Conservation (phyloP, 1,140 invertebrate genomes). For the Cotesia chilonis region DNA sequence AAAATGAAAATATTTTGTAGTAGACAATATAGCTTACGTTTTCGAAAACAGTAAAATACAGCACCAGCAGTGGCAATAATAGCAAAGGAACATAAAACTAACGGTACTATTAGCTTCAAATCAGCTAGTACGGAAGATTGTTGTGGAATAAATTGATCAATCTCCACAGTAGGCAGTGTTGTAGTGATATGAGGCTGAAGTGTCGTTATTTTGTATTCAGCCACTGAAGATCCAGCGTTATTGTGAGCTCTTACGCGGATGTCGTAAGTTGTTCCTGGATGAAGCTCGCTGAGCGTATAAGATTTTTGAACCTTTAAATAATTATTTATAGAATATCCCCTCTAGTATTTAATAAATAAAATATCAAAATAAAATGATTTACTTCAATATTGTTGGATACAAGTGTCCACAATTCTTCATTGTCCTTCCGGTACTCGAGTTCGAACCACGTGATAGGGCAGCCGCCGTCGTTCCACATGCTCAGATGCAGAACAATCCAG, state of each 20-base stretch:
- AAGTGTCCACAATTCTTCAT: slow-evolving; percentile 68
- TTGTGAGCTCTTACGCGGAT: slow-evolving; percentile 89
- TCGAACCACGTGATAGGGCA: slow-evolving; percentile 90
- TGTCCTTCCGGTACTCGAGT: slow-evolving; percentile 77
- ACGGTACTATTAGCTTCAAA: slow-evolving; percentile 61
- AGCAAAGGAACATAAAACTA: slow-evolving; percentile 60
- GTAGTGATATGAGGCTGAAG: slow-evolving; percentile 76
- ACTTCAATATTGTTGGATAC: slow-evolving; percentile 70
- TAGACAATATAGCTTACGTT: slow-evolving; percentile 55
- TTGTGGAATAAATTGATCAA: slow-evolving; percentile 61
- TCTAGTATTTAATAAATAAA: not conserved
- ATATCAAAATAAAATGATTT: slow-evolving; percentile 18
- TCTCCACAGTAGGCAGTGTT: slow-evolving; percentile 59
- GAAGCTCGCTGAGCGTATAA: slow-evolving; percentile 81
- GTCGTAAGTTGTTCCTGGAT: slow-evolving; percentile 86
- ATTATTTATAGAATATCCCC: not conserved
- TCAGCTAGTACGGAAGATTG: slow-evolving; percentile 61
- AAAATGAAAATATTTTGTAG: no score
- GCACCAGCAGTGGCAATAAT: slow-evolving; percentile 61
- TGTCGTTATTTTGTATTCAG: slow-evolving; percentile 88
- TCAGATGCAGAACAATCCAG: slow-evolving; percentile 86
- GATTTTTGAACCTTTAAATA: slow-evolving; percentile 69
- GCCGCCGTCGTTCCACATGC: slow-evolving; percentile 87
- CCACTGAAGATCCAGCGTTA: slow-evolving; percentile 88
- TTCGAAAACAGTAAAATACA: slow-evolving; percentile 64